Conservation (phyloP, 2,797 vertebrate species). For the Emydoidea blandingii region DNA sequence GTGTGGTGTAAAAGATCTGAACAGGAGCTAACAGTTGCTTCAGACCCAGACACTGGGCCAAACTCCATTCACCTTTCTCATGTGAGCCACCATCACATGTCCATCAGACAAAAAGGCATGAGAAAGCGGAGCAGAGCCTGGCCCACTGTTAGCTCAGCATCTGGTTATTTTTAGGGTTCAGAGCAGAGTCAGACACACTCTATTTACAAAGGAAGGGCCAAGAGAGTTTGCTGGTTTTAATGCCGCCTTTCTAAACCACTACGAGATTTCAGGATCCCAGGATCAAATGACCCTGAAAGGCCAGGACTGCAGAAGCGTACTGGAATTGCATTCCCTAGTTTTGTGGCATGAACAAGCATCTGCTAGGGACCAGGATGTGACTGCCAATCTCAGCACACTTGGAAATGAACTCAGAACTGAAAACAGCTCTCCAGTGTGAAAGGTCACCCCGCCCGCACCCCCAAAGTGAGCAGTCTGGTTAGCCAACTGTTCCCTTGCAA, state of each 20-base stretch:
- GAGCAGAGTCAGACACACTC: not conserved
- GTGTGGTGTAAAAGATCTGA: conserved; percentile 66
- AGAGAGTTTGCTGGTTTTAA: accelerated
- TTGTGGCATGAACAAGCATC: conserved; percentile 35
- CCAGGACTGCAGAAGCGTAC: conserved; percentile 44
- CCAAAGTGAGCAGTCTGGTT: not conserved
- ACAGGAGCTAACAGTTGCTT: conserved; percentile 61
- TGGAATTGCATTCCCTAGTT: conserved; percentile 41
- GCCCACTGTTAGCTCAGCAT: not conserved
- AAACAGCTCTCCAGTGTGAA: conserved; percentile 28
- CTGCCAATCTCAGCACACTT: conserved; percentile 50
- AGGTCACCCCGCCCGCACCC: not conserved
- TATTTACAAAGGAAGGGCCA: not conserved
- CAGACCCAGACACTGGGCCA: conserved; percentile 47
- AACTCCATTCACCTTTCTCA: conserved; percentile 61
- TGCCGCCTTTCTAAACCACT: not conserved
- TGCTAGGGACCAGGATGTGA: conserved; percentile 58
- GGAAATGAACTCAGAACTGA: conserved; percentile 51
- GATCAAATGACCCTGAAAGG: conserved; percentile 58
- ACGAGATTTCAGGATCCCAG: conserved; percentile 50
- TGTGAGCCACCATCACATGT: not conserved
- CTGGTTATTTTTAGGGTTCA: not conserved
- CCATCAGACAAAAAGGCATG: not conserved
- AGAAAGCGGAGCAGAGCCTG: not conserved
- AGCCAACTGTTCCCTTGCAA: conserved; percentile 67